Percentiles rank a stretch among this genome's conserved stretches.
Evolutionary conservation across 2,797 vertebrate genomes (phyloP).

Genomic region (Poecilia velifera): DNA sequence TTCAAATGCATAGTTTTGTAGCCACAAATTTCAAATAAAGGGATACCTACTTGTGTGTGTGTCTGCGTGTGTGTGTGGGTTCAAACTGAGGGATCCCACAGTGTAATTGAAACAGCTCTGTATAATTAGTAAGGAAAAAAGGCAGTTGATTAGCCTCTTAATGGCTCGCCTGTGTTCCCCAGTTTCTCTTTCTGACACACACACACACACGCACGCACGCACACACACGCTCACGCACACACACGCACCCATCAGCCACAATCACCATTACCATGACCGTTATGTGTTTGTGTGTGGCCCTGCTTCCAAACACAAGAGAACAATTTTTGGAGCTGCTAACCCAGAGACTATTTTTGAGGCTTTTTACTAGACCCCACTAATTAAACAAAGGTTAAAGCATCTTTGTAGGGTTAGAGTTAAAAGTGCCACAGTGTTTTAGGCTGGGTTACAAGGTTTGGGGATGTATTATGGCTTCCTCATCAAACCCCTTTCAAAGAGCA

Average conservation of each 20-base stretch:
- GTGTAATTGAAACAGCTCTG: slow-evolving; percentile 55
- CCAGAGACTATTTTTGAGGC: not conserved
- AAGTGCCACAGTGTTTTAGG: not conserved
- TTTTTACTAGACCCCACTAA: not conserved
- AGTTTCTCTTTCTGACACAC: slow-evolving; percentile 35
- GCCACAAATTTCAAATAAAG: slow-evolving; percentile 21
- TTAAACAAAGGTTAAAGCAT: not conserved
- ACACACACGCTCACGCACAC: slow-evolving; percentile 9
- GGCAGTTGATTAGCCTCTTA: slow-evolving; percentile 63
- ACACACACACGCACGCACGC: slow-evolving; percentile 16
- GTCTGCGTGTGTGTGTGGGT: slow-evolving; percentile 10
- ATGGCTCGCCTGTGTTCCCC: slow-evolving; percentile 38
- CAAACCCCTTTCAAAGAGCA: not conserved
- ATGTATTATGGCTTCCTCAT: not conserved
- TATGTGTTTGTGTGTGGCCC: slow-evolving; percentile 7
- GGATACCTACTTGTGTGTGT: slow-evolving; percentile 12
- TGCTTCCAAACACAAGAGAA: not conserved
- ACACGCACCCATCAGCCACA: slow-evolving; percentile 8
- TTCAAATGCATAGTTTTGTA: slow-evolving; percentile 1
- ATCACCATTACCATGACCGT: slow-evolving; percentile 44
- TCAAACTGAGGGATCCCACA: slow-evolving; percentile 22
- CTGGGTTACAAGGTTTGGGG: not conserved
- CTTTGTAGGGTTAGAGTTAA: not conserved
- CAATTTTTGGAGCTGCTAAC: not conserved
- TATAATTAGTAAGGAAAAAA: slow-evolving; percentile 63